Evolutionary conservation across 2,888 invertebrate genomes (phyloP), one percentile per base, ranked within the genome.

Genomic region (Schizotus pectinicornis): DNA sequence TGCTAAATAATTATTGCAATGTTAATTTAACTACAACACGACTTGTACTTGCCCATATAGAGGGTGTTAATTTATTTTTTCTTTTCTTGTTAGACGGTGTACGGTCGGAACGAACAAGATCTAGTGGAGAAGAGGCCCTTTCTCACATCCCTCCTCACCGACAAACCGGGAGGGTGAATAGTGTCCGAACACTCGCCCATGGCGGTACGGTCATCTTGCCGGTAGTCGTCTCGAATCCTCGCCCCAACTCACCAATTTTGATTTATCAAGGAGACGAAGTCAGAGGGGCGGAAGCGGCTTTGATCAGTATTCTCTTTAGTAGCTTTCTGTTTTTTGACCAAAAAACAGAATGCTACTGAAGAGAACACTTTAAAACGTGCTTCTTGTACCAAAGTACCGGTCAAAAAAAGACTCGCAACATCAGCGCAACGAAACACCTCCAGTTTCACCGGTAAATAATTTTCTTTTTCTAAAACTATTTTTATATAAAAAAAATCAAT

Each of bases 101-200:
- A 85, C 72, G 88, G 89, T 67, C 85, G 73, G 7, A 81, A 83
- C 33, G 80, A 82, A 46, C 72, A 74, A 59, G 76, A 75, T 9
- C 77, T 91, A 43, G 82, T 85, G 13, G 90, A 90, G 70, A 89
- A 91, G 49, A 84, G 95, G 54, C 84, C 87, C 73, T 92, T 91
- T 6, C 81, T 95, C 54, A 91, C 90, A 50, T 89, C 89, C 1
- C 78, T 94, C 39, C 86, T 85, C 67, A 86, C 89, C 0, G 87
- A 88, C 63, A 88, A 87, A 59, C 77, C 88, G 31, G 83, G 84
- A 78, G 78, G 58, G 85, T 86, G 1, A 81, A 82, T 5, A 84
- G 81, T 66, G 75, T 86, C 6, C 59, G 73, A 30, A 54, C 62
- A 39, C 62, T 68, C 2, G 64, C 50, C 41, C 63, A 77, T 3